A percentile compares a stretch with the other conserved stretches of the same genome.
These are phyloP conservation scores for Hemichromis elongatus DNA, from an alignment of 2,113 vertebrate species.

Conservation along the genomic window DNA sequence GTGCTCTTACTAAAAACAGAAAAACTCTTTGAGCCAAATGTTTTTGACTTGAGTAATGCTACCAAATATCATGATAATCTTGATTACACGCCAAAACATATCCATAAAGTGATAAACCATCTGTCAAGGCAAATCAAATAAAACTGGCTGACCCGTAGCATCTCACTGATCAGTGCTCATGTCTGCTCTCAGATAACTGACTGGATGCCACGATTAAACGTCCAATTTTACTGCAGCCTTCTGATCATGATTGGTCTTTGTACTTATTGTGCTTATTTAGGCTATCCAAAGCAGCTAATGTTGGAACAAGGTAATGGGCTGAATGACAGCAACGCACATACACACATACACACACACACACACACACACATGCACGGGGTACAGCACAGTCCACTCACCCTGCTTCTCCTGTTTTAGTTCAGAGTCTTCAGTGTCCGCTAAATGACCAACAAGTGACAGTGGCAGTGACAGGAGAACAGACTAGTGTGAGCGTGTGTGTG, in stretches of 20 bases:
- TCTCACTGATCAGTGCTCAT: neutral
- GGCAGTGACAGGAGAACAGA: constrained; percentile 2
- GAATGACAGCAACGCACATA: neutral
- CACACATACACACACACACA: neutral
- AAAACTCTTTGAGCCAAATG: neutral
- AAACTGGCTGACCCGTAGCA: neutral
- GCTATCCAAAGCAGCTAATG: neutral
- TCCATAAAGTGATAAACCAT: neutral
- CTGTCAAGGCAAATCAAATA: neutral
- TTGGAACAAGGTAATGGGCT: neutral
- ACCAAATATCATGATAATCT: neutral
- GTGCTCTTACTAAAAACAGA: neutral
- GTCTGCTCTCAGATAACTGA: neutral
- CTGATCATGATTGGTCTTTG: neutral
- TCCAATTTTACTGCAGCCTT: neutral
- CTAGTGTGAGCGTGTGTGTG: neutral
- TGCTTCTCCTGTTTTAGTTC: neutral
- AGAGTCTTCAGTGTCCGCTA: neutral
- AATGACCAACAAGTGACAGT: constrained; percentile 29
- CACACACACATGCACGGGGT: neutral
- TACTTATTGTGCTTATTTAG: neutral
- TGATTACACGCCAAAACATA: neutral
- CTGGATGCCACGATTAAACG: neutral
- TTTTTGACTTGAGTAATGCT: neutral
- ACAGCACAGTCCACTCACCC: constrained; percentile 37